Evolutionary conservation across 2,797 vertebrate genomes (phyloP).

Genomic region (Lagodon rhomboides): DNA sequence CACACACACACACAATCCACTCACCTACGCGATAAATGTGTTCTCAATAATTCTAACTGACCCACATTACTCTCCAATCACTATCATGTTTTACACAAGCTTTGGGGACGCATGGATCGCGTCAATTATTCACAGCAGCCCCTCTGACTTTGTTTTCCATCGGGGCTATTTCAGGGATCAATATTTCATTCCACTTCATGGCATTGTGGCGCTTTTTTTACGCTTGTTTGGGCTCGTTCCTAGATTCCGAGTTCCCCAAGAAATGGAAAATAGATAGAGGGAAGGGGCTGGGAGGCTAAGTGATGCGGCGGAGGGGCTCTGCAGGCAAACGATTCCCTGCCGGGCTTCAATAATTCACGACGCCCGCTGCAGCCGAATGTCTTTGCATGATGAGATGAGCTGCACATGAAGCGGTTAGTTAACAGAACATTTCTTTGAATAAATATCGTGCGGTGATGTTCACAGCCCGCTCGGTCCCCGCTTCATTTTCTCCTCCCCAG

Average conservation of each 20-base stretch:
- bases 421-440: conserved; percentile 44
- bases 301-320: conserved; percentile 41
- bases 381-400: conserved; percentile 41
- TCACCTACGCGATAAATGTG: conserved; percentile 34
- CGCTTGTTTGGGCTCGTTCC: conserved; percentile 59
- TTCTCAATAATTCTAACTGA: conserved; percentile 17
- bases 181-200: conserved; percentile 71
- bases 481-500: not conserved
- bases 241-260: conserved; percentile 57
- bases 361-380: conserved; percentile 24
- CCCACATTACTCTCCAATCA: conserved; percentile 42
- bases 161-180: conserved; percentile 63
- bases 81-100: conserved; percentile 37
- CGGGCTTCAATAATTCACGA: conserved; percentile 75
- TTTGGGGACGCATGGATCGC: conserved; percentile 18
- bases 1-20: too few species aligned
- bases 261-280: conserved; percentile 63
- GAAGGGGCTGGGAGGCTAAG: conserved; percentile 16
- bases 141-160: conserved; percentile 52
- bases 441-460: conserved; percentile 27
- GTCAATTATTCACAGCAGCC: conserved; percentile 61
- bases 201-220: conserved; percentile 19
- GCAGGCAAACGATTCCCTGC: conserved; percentile 39
- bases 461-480: not conserved
- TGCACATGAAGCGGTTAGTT: conserved; percentile 34